Evolutionary conservation across 2,113 vertebrate genomes (phyloP), one percentile per base, ranked within the genome.

Genomic region (Mugil cephalus): DNA sequence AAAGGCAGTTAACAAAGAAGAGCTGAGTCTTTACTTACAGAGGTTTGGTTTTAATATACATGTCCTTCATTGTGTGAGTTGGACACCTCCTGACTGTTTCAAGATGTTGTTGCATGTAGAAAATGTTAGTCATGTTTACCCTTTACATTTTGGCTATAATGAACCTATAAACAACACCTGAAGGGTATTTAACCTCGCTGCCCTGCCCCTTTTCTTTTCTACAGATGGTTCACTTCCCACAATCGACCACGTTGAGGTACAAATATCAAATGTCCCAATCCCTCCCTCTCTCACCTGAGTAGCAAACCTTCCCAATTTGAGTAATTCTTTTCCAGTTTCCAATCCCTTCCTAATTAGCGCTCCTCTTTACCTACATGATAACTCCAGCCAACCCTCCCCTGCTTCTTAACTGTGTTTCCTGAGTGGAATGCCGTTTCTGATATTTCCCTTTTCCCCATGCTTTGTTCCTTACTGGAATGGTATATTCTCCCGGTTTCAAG

Each of bases 201-300:
- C 90, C 89, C 84, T 90, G 87, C 89, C 90, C 91, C 91, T 94
- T 94, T 91, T 94, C 88, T 94, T 93, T 86, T 87, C 89, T 91
- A 90, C 94, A 95, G 94, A 94, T 95, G 94, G 92, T 92, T 93
- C 90, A 87, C 90, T 89, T 79, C 90, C 82, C 91, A 89, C 90
- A 92, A 88, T 89, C 89, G 72, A 87, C 89, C 66, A 90, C 79
- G 74, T 92, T 90, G 94, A 95, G 94, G 94, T 95, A 95, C 93
- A 93, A 90, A 88, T 88, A 91, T 90, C 88, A 93, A 93, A 90
- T 90, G 84, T 90, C 87, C 87, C 83, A 43, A 84, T 74, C 79
- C 78, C 81, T 87, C 69, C 86, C 80, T 80, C 80, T 93, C 78
- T 93, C 79, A 93, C 90, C 91, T 84, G 79, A 88, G 53, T 91